A percentile compares a stretch with the other conserved stretches of the same genome.
Conservation (phyloP, 2,113 vertebrate genomes). For the Addax nasomaculatus region DNA sequence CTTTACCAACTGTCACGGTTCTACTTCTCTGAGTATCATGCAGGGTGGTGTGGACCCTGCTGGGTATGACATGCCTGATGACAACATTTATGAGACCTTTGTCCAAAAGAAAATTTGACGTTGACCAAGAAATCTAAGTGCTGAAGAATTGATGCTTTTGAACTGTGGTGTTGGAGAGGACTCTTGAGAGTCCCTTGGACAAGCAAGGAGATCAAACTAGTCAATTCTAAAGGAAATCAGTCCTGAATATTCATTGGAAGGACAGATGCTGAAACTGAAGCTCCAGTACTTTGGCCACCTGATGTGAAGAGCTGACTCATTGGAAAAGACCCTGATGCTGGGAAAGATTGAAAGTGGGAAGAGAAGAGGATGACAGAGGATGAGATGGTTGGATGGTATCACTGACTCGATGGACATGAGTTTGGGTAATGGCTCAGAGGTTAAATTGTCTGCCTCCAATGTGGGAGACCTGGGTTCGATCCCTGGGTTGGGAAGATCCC, state of each 20-base stretch:
- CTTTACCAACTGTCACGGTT: rapidly evolving
- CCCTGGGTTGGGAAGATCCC: too few species aligned
- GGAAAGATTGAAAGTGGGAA: not conserved
- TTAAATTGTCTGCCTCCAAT: too few species aligned
- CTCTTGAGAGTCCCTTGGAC: not conserved
- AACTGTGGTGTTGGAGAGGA: not conserved
- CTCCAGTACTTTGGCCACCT: not conserved
- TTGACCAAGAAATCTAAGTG: not conserved
- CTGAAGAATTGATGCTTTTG: not conserved
- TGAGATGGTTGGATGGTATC: not conserved
- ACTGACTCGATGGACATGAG: rapidly evolving
- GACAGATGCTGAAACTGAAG: not conserved
- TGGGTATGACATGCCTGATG: rapidly evolving
- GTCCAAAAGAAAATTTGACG: not conserved
- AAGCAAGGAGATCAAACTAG: not conserved
- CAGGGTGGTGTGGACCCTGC: rapidly evolving
- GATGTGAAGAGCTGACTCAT: not conserved
- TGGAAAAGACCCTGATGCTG: not conserved
- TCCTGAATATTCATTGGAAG: not conserved
- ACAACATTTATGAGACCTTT: not conserved
- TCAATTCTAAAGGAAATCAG: not conserved
- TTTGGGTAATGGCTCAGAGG: too few species aligned
- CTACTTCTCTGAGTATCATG: rapidly evolving
- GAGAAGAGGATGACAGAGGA: not conserved
- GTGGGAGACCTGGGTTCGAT: too few species aligned